Conservation (phyloP, 2,888 invertebrate genomes). For the Caenorhabditis afra region DNA sequence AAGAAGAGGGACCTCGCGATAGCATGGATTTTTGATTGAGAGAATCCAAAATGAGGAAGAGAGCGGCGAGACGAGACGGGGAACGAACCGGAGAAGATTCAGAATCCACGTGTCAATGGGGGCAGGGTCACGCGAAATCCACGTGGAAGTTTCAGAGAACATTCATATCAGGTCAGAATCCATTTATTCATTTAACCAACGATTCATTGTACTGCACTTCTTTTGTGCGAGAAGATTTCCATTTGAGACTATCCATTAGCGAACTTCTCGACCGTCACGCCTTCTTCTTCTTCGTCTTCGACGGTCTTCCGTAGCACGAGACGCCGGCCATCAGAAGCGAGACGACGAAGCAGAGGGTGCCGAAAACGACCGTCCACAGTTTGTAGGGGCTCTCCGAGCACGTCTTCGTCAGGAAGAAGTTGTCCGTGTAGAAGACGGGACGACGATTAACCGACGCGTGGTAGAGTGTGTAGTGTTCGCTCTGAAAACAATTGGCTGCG, state of each 20-base stretch:
- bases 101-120: too few species aligned
- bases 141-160: too few species aligned
- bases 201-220: too few species aligned
- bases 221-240: too few species aligned
- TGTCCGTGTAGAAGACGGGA: conserved; percentile 33
- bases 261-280: too few species aligned
- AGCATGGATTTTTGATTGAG: conserved; percentile 8
- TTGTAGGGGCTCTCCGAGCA: conserved; percentile 22
- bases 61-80: too few species aligned
- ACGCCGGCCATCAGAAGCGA: background rate
- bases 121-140: too few species aligned
- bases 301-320: conserved; percentile 23
- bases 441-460: conserved; percentile 2
- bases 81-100: too few species aligned
- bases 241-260: too few species aligned
- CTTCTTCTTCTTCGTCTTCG: too few species aligned
- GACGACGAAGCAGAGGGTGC: conserved; percentile 3
- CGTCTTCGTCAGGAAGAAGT: conserved; percentile 14
- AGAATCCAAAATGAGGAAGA: background rate
- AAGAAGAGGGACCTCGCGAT: conserved; percentile 1
- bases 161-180: too few species aligned
- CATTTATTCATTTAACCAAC: too few species aligned
- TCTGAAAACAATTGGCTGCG: conserved; percentile 11
- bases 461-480: conserved; percentile 36
- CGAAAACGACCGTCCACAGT: conserved; percentile 21